phyloP scores from a whole-genome alignment of 2,113 vertebrate species.

The Bothrops jararaca region DNA sequence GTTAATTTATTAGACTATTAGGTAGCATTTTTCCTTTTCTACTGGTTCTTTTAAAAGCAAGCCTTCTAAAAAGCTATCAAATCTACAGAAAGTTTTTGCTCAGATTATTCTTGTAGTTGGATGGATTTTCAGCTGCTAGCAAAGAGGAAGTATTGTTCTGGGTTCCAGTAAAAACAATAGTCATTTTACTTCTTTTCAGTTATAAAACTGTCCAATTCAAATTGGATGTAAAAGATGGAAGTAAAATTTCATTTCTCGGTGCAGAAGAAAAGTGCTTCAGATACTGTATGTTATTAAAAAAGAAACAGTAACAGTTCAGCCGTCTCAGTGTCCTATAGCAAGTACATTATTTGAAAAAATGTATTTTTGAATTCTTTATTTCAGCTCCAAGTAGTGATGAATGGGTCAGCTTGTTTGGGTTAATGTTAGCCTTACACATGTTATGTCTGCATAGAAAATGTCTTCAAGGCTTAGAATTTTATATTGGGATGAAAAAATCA shows the following conservation, averaged over 20 bases:
- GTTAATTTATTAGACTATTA: neutral
- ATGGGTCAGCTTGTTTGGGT: neutral
- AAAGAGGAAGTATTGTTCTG: neutral
- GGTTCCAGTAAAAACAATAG: slow-evolving; percentile 14
- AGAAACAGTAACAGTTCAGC: neutral
- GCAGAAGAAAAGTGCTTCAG: neutral
- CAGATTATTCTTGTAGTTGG: slow-evolving; percentile 30
- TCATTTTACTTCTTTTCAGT: neutral
- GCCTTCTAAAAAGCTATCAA: neutral
- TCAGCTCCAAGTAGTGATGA: neutral
- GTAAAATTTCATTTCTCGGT: neutral
- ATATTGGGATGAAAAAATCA: neutral
- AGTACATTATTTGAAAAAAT: neutral
- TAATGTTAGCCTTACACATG: neutral
- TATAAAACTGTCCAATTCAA: neutral
- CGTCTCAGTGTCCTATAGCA: neutral
- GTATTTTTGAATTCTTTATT: neutral
- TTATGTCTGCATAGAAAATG: neutral
- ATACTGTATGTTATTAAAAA: neutral
- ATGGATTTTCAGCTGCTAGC: neutral
- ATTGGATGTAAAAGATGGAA: neutral
- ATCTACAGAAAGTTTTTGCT: neutral
- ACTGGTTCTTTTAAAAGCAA: slow-evolving; percentile 6
- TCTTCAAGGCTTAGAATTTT: neutral
- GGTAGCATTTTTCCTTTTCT: neutral